phyloP scores from a whole-genome alignment of 2,113 vertebrate genomes.

The Oplegnathus fasciatus region DNA sequence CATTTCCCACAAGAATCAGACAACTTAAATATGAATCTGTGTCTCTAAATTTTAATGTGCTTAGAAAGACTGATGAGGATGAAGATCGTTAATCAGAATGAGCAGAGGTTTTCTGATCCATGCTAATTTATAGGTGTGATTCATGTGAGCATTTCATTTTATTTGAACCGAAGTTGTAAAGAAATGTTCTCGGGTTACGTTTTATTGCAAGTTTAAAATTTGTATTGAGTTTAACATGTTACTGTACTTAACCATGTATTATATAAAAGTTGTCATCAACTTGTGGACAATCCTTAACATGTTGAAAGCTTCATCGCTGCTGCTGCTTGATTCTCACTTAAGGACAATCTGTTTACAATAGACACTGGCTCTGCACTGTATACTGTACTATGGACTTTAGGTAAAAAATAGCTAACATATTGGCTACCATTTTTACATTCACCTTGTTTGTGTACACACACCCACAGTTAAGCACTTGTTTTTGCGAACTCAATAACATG shows the following conservation, averaged over 20 bases:
- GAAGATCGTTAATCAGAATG: neutral
- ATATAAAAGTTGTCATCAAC: neutral
- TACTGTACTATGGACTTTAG: constrained; percentile 22
- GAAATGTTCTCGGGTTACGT: constrained; percentile 1
- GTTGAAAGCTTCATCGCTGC: constrained; percentile 39
- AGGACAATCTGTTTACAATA: constrained; percentile 50
- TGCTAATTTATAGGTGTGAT: neutral
- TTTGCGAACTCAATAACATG: neutral
- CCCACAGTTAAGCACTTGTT: constrained; percentile 27
- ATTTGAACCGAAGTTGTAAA: constrained; percentile 33
- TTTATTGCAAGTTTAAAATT: constrained; percentile 17
- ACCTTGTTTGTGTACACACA: constrained; percentile 13
- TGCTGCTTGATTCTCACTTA: constrained; percentile 27
- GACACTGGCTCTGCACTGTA: constrained; percentile 26
- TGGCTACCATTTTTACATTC: neutral
- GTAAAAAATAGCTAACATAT: constrained; percentile 16
- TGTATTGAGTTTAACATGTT: constrained; percentile 14
- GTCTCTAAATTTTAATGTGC: neutral
- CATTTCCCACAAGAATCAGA: neutral
- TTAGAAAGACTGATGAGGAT: neutral
- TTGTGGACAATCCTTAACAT: constrained; percentile 18
- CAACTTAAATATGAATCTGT: neutral
- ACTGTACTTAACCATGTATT: constrained; percentile 10
- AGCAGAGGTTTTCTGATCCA: constrained; percentile 1
- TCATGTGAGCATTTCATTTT: neutral